Conservation (phyloP, 2,113 vertebrate genomes). For the Hemichromis elongatus region DNA sequence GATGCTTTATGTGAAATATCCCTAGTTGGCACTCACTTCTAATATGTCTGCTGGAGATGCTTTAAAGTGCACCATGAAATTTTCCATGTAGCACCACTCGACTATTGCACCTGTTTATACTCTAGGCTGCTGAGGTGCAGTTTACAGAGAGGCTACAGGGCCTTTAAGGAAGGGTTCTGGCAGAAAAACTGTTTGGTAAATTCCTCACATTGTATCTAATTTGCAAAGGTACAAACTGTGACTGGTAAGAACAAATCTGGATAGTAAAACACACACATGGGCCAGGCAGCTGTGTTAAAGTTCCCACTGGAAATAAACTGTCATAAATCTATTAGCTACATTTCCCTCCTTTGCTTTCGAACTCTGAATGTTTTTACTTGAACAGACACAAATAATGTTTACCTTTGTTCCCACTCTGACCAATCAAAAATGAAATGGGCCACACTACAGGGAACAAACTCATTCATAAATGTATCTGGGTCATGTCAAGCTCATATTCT, state of each 20-base stretch:
- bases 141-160: background rate
- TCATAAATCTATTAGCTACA: background rate
- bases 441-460: constrained; percentile 24
- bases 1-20: constrained; percentile 15
- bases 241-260: background rate
- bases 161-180: background rate
- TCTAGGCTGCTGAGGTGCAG: background rate
- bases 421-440: constrained; percentile 18
- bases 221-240: background rate
- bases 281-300: background rate
- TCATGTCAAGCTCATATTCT: constrained; percentile 56
- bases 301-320: background rate
- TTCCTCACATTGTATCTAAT: background rate
- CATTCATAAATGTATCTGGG: constrained; percentile 73
- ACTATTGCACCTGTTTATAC: constrained; percentile 6
- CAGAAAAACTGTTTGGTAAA: background rate
- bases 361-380: background rate
- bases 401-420: constrained; percentile 20
- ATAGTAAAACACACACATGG: background rate
- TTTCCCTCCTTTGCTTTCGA: background rate
- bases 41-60: background rate
- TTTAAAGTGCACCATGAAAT: background rate
- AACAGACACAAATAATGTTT: constrained; percentile 1
- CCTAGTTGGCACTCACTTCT: background rate
- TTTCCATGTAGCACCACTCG: background rate